phyloP scores from a whole-genome alignment of 2,888 invertebrate genomes.

The Stictocephala bisonia region DNA sequence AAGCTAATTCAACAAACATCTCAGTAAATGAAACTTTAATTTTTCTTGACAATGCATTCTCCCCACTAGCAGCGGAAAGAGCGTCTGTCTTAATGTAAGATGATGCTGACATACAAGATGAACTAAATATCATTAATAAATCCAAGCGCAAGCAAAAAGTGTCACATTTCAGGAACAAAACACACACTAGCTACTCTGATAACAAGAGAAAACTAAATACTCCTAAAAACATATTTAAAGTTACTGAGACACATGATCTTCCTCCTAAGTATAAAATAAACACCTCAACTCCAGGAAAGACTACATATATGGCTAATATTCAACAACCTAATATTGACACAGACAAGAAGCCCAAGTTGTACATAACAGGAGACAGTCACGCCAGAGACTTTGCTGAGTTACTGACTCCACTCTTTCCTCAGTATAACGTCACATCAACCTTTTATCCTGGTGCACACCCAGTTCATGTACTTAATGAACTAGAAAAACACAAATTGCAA shows the following conservation, averaged over 20 bases:
- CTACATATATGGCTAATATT: neutral
- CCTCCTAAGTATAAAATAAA: neutral
- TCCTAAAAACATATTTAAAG: neutral
- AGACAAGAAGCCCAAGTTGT: neutral
- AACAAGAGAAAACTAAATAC: neutral
- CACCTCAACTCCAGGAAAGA: neutral
- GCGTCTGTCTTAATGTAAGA: neutral
- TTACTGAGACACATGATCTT: neutral
- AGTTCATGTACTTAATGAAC: neutral
- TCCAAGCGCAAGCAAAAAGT: too few relatives aligned
- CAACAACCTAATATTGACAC: neutral
- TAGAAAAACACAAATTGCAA: neutral
- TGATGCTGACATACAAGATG: neutral
- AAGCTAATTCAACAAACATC: too few relatives aligned
- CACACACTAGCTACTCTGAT: neutral
- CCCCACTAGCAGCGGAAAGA: neutral
- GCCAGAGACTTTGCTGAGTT: conserved; percentile 1
- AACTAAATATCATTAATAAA: neutral
- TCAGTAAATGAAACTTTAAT: neutral
- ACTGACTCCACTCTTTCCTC: neutral
- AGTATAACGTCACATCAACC: neutral
- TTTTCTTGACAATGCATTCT: neutral
- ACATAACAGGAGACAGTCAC: neutral
- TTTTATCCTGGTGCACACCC: neutral
- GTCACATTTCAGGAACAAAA: neutral